Base-by-base conservation (phyloP, 2,797 vertebrate species). In the Phrynocephalus guinanensis region DNA sequence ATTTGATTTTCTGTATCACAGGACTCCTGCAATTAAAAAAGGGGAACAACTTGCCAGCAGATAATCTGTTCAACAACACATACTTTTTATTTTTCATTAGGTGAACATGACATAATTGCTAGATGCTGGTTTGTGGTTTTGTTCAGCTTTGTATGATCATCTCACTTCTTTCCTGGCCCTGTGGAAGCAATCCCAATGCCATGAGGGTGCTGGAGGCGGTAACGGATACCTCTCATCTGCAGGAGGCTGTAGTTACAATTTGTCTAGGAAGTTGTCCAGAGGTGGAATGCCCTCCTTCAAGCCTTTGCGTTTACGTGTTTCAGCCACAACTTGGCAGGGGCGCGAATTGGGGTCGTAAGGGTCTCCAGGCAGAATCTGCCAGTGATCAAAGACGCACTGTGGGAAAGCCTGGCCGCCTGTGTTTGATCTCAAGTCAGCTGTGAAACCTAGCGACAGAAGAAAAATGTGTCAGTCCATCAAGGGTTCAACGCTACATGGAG, bases 321-420 rank as follows among this genome's bases (percentile, higher is more conserved):
- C 94, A 1, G 91, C 91, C 33, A 96, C 91, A 30, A 91, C 88
- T 89, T 96, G 94, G 78, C 77, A 66, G 11, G 92, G 95, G 60
- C n/a, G 81, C 85, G 93, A 94, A 91, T 90, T 95, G 28, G 66
- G 86, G 1, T 96, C 91, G 0, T 88, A 93, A 52, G 93, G 89
- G 85, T 96, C 94, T 52, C 95, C 93, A 38, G 93, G 92, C 24
- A 97, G 91, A 92, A 97, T 92, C 91, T 96, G 92, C 93, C 95
- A 95, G 30, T 93, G 94, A 88, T 96, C 93, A 82, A 95, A 97
- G 82, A 95, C 82, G 1, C 91, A 89, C 75, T 95, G 95, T 48
- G 95, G 95, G 82, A 97, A 97, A 86, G 94, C 95, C 86, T 96
- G 95, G n/a, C 95, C 95, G 15, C 93, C 91, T 1, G 93, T 93